phyloP scores from a whole-genome alignment of 1,140 invertebrate genomes.

The Littorina saxatilis region DNA sequence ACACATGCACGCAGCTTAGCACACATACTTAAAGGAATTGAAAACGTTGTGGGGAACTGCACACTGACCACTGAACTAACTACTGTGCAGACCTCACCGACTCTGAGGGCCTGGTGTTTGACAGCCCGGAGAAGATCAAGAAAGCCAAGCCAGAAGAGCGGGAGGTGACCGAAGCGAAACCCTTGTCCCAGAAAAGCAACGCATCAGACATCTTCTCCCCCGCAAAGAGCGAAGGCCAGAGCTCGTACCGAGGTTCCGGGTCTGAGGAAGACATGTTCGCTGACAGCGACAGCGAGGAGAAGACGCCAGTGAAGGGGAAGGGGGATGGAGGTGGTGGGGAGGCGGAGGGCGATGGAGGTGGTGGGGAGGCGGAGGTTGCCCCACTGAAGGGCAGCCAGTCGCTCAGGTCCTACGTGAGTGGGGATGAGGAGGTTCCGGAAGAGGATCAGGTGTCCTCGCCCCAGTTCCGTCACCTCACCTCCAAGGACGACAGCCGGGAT shows the following conservation, averaged over 20 bases:
- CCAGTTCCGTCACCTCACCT: slow-evolving; percentile 9
- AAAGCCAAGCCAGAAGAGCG: neutral
- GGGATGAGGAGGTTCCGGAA: slow-evolving; percentile 32
- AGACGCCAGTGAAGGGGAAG: neutral
- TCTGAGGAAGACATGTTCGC: slow-evolving; percentile 20
- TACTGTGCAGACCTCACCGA: slow-evolving; percentile 41
- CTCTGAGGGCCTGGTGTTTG: slow-evolving; percentile 52
- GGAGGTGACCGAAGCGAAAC: neutral
- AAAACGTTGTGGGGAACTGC: no score
- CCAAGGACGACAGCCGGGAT: neutral
- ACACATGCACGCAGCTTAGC: neutral
- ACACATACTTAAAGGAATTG: no score
- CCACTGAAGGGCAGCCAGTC: neutral
- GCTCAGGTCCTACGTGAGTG: slow-evolving; percentile 29
- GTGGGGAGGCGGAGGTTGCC: neutral
- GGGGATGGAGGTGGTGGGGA: neutral
- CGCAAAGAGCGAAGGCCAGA: slow-evolving; percentile 46
- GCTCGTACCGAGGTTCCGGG: slow-evolving; percentile 57
- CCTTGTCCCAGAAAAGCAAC: slow-evolving; percentile 21
- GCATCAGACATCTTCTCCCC: slow-evolving; percentile 25
- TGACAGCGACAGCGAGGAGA: neutral
- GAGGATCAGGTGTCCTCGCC: slow-evolving; percentile 18
- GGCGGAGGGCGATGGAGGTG: neutral
- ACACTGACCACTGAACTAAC: no score
- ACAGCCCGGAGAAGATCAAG: slow-evolving; percentile 44